Evolutionary conservation across 2,113 vertebrate species (phyloP).

Genomic region (Salvator merianae): DNA sequence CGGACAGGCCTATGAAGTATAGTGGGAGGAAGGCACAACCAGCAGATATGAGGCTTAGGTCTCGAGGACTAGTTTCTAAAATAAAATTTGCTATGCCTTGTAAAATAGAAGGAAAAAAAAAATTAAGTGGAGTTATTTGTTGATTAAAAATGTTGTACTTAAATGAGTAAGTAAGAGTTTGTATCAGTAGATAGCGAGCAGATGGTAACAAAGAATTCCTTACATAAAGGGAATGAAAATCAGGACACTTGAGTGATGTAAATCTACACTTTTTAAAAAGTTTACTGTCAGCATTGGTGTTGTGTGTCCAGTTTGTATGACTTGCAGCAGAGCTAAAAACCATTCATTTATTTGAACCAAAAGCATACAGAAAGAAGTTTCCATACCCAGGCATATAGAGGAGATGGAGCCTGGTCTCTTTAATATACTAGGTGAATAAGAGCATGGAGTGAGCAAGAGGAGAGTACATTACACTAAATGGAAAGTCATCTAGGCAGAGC

Average conservation of each 20-base stretch:
- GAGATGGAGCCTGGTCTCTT: slow-evolving; percentile 6
- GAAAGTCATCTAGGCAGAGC: slow-evolving; percentile 61
- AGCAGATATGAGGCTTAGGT: too few relatives aligned
- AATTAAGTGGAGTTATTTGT: too few relatives aligned
- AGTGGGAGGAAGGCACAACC: too few relatives aligned
- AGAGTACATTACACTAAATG: slow-evolving; percentile 62
- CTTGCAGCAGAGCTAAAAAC: slow-evolving; percentile 28
- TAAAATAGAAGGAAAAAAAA: too few relatives aligned
- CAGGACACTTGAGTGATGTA: not conserved
- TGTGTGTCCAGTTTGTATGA: not conserved
- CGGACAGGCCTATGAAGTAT: too few relatives aligned
- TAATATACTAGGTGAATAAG: slow-evolving; percentile 10
- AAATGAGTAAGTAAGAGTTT: not conserved
- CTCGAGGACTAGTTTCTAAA: too few relatives aligned
- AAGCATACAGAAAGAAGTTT: slow-evolving; percentile 29
- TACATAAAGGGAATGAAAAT: not conserved
- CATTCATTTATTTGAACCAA: slow-evolving; percentile 46
- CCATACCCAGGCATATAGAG: not conserved
- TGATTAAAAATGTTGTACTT: too few relatives aligned
- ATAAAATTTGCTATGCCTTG: too few relatives aligned
- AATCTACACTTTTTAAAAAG: not conserved
- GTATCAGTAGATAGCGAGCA: not conserved
- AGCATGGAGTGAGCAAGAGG: slow-evolving; percentile 46
- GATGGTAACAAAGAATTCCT: not conserved
- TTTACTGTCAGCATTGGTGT: accelerated